Percentiles rank a stretch among this genome's conserved stretches.
These are phyloP conservation scores for Drosophila paulistorum DNA, from an alignment of 1,140 invertebrate species.

Conservation along the genomic window DNA sequence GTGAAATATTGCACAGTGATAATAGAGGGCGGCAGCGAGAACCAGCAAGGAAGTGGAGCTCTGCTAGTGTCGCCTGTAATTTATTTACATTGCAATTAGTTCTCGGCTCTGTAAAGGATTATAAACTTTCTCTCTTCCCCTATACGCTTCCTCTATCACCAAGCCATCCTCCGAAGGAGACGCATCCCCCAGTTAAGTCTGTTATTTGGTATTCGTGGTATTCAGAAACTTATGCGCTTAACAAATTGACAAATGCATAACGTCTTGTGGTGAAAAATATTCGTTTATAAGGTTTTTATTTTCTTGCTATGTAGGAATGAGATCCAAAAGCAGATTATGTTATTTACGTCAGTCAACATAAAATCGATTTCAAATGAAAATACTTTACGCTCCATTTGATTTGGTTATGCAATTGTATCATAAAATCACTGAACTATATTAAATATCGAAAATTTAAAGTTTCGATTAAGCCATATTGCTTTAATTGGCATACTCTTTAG, in stretches of 20 bases:
- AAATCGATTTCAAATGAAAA: conserved; percentile 3
- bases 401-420: neutral
- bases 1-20: conserved; percentile 62
- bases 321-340: conserved; percentile 3
- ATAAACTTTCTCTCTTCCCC: conserved; percentile 65
- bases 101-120: conserved; percentile 79
- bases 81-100: conserved; percentile 83
- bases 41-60: conserved; percentile 10
- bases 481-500: no score
- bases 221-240: conserved; percentile 60
- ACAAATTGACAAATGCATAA: conserved; percentile 63
- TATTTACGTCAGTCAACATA: conserved; percentile 6
- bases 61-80: conserved; percentile 77
- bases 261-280: conserved; percentile 37
- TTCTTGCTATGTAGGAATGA: neutral
- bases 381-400: neutral
- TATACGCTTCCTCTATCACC: neutral
- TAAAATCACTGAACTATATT: neutral
- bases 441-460: conserved; percentile 4
- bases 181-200: no score
- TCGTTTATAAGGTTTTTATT: conserved; percentile 2
- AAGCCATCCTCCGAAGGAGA: no score
- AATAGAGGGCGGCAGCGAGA: neutral
- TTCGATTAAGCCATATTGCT: neutral
- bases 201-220: neutral